Conservation (phyloP, 2,113 vertebrate genomes). For the Epinephelus fuscoguttatus region DNA sequence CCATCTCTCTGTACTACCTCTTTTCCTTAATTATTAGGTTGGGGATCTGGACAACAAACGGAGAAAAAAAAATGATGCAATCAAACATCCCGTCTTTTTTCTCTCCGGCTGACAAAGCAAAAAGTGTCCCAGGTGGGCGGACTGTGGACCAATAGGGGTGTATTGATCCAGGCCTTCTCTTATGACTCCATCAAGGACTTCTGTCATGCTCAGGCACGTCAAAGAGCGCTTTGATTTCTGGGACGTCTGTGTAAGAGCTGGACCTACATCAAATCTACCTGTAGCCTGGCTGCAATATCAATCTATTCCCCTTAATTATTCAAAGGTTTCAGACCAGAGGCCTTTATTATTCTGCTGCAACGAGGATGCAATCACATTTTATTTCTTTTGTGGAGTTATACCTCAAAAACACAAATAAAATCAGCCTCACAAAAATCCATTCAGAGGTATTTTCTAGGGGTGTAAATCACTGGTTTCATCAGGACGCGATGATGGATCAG, state of each 20-base stretch:
- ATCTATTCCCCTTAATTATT: slow-evolving; percentile 59
- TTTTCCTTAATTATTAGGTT: slow-evolving; percentile 18
- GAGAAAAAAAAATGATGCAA: slow-evolving; percentile 38
- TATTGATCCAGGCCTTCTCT: slow-evolving; percentile 51
- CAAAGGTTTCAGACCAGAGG: slow-evolving; percentile 34
- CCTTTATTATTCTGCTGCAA: slow-evolving; percentile 26
- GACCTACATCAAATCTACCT: slow-evolving; percentile 54
- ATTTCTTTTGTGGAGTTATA: slow-evolving; percentile 9
- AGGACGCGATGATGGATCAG: too few species aligned
- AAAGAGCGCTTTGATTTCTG: slow-evolving; percentile 66
- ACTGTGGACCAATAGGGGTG: neutral
- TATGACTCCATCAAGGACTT: slow-evolving; percentile 55
- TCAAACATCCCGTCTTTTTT: neutral
- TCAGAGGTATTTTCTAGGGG: neutral
- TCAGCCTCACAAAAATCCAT: neutral
- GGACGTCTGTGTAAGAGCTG: slow-evolving; percentile 43
- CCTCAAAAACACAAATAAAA: slow-evolving; percentile 4
- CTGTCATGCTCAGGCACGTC: slow-evolving; percentile 42
- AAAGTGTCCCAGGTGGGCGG: slow-evolving; percentile 30
- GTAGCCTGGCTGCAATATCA: slow-evolving; percentile 46
- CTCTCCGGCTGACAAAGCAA: slow-evolving; percentile 14
- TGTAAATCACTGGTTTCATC: too few species aligned
- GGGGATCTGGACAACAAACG: slow-evolving; percentile 1
- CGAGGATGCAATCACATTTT: slow-evolving; percentile 14
- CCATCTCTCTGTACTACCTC: neutral